Conservation (phyloP, 2,113 vertebrate genomes). For the Tretioscincus oriximinensis region DNA sequence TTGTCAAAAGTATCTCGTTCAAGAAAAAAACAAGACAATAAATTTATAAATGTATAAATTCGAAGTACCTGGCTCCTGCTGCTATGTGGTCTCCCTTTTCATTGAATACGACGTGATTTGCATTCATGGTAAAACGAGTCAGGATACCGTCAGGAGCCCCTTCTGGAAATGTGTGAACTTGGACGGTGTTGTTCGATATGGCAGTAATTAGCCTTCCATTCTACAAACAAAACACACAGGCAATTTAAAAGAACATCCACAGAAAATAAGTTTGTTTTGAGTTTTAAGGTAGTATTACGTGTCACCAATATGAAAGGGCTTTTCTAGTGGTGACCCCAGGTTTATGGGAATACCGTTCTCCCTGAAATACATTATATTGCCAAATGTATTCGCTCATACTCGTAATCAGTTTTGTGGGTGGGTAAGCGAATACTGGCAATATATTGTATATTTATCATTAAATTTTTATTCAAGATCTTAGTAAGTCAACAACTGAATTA, state of each 20-base stretch:
- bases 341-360: too few species aligned
- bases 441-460: too few species aligned
- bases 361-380: too few species aligned
- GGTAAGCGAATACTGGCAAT: too few species aligned
- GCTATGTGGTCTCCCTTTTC: constrained; percentile 80
- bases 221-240: constrained; percentile 65
- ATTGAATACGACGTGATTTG: constrained; percentile 89
- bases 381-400: too few species aligned
- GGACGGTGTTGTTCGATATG: constrained; percentile 89
- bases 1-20: too few species aligned
- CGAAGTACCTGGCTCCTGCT: constrained; percentile 87
- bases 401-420: too few species aligned
- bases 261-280: neutral
- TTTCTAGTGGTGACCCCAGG: too few species aligned
- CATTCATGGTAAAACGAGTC: constrained; percentile 91
- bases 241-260: neutral
- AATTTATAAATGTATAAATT: neutral
- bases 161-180: constrained; percentile 92
- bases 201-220: constrained; percentile 87
- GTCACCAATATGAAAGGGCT: neutral
- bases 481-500: too few species aligned
- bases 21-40: too few species aligned
- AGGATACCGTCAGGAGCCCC: constrained; percentile 92
- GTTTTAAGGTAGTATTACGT: neutral
- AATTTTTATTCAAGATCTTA: too few species aligned